These are phyloP conservation scores for Microcaecilia unicolor DNA, from an alignment of 2,797 vertebrate species.

Conservation along the genomic window DNA sequence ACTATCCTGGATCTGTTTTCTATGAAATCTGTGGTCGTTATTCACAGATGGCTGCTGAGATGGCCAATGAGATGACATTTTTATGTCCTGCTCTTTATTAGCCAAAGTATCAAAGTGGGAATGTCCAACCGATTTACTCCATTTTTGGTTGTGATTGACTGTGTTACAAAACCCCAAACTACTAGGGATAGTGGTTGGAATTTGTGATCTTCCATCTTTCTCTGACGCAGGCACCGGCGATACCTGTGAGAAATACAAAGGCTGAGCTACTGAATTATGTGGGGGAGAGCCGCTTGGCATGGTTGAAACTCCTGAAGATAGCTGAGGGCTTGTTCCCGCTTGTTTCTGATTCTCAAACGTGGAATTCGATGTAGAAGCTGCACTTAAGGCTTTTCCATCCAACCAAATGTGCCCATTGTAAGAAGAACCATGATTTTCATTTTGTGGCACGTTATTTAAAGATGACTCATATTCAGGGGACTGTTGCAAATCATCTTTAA, in stretches of 20 bases:
- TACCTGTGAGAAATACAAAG: conserved; percentile 12
- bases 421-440: neutral
- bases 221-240: neutral
- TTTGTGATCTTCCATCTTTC: conserved; percentile 8
- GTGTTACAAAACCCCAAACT: conserved; percentile 2
- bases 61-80: conserved; percentile 2
- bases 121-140: neutral
- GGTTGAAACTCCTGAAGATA: conserved; percentile 17
- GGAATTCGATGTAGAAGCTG: neutral
- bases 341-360: neutral
- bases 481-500: conserved; percentile 9
- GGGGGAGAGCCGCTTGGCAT: conserved; percentile 12
- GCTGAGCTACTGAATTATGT: neutral
- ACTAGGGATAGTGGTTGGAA: neutral
- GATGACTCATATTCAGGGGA: conserved; percentile 6
- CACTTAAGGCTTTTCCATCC: conserved; percentile 8
- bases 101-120: rapidly evolving
- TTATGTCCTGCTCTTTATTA: neutral
- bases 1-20: conserved; percentile 12
- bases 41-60: neutral
- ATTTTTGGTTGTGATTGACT: conserved; percentile 5
- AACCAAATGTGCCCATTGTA: conserved; percentile 7
- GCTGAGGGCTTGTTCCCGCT: neutral
- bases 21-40: conserved; percentile 2
- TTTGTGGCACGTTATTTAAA: conserved; percentile 3